These are phyloP conservation scores for Bombus waltoni DNA, from an alignment of 1,140 invertebrate genomes.

Conservation along the genomic window DNA sequence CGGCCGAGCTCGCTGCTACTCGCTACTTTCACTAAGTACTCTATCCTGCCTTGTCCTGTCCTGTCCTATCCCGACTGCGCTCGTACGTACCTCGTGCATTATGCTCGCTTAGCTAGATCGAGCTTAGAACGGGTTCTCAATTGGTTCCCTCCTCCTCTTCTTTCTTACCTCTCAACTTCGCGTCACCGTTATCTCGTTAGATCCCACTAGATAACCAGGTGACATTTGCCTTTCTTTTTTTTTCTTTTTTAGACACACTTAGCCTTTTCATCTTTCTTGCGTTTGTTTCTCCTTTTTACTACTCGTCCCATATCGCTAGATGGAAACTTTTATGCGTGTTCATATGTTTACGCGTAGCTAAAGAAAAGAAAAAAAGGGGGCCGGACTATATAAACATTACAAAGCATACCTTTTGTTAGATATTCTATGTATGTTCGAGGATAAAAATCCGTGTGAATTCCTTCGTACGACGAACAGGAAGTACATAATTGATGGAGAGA, in stretches of 20 bases:
- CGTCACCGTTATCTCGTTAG: constrained; percentile 34
- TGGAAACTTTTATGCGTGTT: neutral
- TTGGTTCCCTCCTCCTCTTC: constrained; percentile 31
- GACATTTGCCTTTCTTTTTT: constrained; percentile 29
- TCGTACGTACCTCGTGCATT: constrained; percentile 59
- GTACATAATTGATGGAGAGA: neutral
- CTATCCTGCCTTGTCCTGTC: constrained; percentile 63
- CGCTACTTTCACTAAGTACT: constrained; percentile 78
- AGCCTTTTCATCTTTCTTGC: neutral
- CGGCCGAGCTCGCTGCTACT: constrained; percentile 59
- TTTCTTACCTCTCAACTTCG: neutral
- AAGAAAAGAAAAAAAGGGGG: neutral
- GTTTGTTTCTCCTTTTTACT: neutral
- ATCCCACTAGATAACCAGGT: constrained; percentile 22
- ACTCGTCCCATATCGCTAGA: neutral
- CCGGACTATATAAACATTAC: neutral
- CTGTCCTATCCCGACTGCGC: constrained; percentile 52
- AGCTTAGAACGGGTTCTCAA: constrained; percentile 67
- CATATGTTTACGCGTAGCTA: neutral
- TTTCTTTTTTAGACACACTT: neutral
- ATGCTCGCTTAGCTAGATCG: constrained; percentile 67
- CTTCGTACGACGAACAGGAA: neutral
- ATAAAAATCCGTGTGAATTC: too few relatives aligned
- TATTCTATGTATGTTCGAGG: neutral
- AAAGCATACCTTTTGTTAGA: neutral